phyloP scores from a whole-genome alignment of 2,797 vertebrate species.

The Fringilla coelebs region DNA sequence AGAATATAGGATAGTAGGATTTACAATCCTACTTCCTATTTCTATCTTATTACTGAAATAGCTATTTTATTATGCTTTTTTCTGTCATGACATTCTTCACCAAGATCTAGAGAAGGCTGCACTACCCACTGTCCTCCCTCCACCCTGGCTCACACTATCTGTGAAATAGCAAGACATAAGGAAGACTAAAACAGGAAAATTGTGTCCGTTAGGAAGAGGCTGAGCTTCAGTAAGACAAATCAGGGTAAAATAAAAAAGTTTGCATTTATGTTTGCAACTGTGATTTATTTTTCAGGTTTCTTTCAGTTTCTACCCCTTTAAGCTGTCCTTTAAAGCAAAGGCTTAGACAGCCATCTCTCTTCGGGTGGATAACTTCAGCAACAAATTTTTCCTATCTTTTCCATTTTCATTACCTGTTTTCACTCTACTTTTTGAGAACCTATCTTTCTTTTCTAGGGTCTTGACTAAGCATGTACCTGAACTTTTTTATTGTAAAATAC shows the following conservation, averaged over 20 bases:
- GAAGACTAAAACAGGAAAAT: background rate
- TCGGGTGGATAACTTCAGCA: background rate
- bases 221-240: background rate
- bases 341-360: background rate
- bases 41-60: background rate
- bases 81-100: background rate
- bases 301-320: background rate
- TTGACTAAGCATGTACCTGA: background rate
- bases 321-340: background rate
- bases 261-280: background rate
- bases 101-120: background rate
- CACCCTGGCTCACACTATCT: background rate
- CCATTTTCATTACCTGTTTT: background rate
- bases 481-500: background rate
- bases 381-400: background rate
- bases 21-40: background rate
- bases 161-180: background rate
- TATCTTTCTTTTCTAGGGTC: background rate
- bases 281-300: background rate
- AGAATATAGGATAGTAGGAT: background rate
- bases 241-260: fast-evolving
- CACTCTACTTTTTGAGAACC: background rate
- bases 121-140: background rate
- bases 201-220: background rate
- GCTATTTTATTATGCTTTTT: background rate